Conservation (phyloP, 2,797 vertebrate species). For the Onychomys arenicola region DNA sequence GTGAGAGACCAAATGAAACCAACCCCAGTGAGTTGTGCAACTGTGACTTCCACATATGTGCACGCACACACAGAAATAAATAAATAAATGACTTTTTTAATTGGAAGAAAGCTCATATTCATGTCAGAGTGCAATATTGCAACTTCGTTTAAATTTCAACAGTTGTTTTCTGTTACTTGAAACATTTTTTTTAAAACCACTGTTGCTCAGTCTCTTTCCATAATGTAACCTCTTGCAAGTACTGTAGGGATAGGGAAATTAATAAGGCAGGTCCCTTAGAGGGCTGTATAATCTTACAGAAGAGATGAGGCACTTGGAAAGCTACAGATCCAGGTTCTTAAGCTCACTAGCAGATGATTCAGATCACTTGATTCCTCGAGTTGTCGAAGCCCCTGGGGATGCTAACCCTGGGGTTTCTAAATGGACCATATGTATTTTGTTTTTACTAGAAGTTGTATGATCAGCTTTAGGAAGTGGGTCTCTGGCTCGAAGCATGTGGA, state of each 20-base stretch:
- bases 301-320: slow-evolving; percentile 17
- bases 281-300: not conserved
- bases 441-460: not conserved
- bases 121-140: not conserved
- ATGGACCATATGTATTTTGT: not conserved
- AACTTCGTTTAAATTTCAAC: slow-evolving; percentile 11
- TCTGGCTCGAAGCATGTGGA: not conserved
- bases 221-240: not conserved
- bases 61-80: not conserved
- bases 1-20: not conserved
- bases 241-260: not conserved
- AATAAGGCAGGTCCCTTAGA: not conserved
- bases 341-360: not conserved
- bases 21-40: not conserved
- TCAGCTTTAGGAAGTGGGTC: not conserved
- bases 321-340: not conserved
- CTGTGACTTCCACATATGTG: not conserved
- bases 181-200: not conserved
- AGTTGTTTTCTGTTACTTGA: slow-evolving; percentile 52
- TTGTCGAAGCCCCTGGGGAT: not conserved
- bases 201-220: slow-evolving; percentile 21
- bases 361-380: not conserved
- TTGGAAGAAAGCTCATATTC: slow-evolving; percentile 1
- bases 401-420: not conserved
- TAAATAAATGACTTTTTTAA: not conserved